A percentile compares a stretch with the other conserved stretches of the same genome.
These are phyloP conservation scores for Nudaria mundana DNA, from an alignment of 2,888 invertebrate species.

Conservation along the genomic window DNA sequence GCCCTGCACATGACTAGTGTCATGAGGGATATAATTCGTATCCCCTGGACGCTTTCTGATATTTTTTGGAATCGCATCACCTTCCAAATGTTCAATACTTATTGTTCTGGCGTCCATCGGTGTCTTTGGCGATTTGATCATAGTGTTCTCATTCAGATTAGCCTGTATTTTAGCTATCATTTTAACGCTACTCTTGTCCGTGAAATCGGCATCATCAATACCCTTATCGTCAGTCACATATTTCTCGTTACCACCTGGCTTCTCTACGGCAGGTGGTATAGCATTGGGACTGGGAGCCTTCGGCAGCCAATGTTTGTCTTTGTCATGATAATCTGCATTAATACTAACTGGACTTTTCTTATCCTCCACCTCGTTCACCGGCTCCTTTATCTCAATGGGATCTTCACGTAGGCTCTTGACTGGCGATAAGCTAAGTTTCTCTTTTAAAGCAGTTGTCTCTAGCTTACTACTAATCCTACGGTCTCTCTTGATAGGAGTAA, in stretches of 20 bases:
- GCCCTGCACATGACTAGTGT: constrained; percentile 68
- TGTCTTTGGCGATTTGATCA: constrained; percentile 76
- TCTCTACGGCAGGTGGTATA: constrained; percentile 67
- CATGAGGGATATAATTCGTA: constrained; percentile 65
- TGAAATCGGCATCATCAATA: constrained; percentile 63
- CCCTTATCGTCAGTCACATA: constrained; percentile 75
- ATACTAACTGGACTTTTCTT: constrained; percentile 46
- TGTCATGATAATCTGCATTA: constrained; percentile 50
- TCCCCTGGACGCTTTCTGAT: constrained; percentile 59
- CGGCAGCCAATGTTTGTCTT: constrained; percentile 65
- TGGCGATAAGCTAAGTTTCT: constrained; percentile 40
- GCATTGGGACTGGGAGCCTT: constrained; percentile 64
- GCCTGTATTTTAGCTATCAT: constrained; percentile 77
- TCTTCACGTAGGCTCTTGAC: constrained; percentile 34
- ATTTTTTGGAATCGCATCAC: constrained; percentile 52
- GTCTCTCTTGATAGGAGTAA: constrained; percentile 36
- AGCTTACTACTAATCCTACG: constrained; percentile 22
- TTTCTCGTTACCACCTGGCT: constrained; percentile 66
- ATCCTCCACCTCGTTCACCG: constrained; percentile 34
- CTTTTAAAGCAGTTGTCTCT: constrained; percentile 25
- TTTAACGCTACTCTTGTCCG: constrained; percentile 69
- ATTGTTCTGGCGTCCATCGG: constrained; percentile 75
- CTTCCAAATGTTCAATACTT: constrained; percentile 56
- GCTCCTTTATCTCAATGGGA: constrained; percentile 25
- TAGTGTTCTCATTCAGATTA: constrained; percentile 71